These are phyloP conservation scores for Megalops atlanticus DNA, from an alignment of 2,113 vertebrate genomes.

Conservation along the genomic window DNA sequence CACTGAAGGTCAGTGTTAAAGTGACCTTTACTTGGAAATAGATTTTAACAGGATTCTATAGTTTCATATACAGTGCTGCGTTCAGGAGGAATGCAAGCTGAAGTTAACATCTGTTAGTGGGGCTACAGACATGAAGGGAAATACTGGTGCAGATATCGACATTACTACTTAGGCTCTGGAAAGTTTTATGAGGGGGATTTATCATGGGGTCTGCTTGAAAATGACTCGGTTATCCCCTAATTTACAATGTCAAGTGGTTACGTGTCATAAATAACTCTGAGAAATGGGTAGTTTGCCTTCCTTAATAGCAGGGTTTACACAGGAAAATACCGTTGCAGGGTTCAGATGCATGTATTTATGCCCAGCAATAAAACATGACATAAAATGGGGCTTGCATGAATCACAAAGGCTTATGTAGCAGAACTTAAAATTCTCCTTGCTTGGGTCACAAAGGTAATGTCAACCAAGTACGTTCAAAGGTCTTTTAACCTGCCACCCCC, in stretches of 20 bases:
- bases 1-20: background rate
- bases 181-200: conserved; percentile 30
- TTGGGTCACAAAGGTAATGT: conserved; percentile 28
- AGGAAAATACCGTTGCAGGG: conserved; percentile 22
- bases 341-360: conserved; percentile 24
- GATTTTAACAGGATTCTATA: background rate
- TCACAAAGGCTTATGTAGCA: conserved; percentile 25
- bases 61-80: background rate
- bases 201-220: conserved; percentile 21
- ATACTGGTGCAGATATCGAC: conserved; percentile 8
- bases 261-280: conserved; percentile 24
- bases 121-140: background rate
- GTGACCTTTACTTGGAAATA: background rate
- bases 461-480: background rate
- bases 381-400: conserved; percentile 26
- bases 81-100: background rate
- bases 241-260: conserved; percentile 29
- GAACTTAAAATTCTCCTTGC: conserved; percentile 16
- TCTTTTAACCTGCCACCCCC: background rate
- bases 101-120: conserved; percentile 18
- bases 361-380: conserved; percentile 27
- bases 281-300: conserved; percentile 26
- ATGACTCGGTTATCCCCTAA: conserved; percentile 26
- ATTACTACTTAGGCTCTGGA: conserved; percentile 18
- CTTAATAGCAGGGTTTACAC: conserved; percentile 34